Evolutionary conservation across 2,797 vertebrate genomes (phyloP).

Genomic region (Ambastaia sidthimunki): DNA sequence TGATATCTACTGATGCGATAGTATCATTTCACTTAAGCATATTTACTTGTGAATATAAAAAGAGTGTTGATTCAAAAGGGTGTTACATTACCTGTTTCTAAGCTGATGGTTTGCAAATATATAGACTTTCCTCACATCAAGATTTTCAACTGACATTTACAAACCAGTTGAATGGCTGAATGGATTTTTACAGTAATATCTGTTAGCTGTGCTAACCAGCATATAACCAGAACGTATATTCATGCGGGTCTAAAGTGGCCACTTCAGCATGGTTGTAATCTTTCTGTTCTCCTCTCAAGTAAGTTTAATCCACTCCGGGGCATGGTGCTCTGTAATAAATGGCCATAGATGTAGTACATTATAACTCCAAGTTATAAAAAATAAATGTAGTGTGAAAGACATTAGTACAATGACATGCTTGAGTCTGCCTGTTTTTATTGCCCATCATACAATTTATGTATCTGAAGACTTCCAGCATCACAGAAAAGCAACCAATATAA

Average conservation of each 20-base stretch:
- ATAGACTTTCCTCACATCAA: not conserved
- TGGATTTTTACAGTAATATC: not conserved
- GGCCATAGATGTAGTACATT: not conserved
- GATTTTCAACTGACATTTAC: not conserved
- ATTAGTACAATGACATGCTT: slow-evolving; percentile 15
- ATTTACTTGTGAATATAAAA: slow-evolving; percentile 1
- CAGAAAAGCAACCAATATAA: not conserved
- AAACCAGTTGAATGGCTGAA: not conserved
- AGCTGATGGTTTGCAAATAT: slow-evolving; percentile 7
- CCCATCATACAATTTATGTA: slow-evolving; percentile 4
- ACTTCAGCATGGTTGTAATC: not conserved
- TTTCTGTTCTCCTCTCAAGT: not conserved
- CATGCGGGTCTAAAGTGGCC: not conserved
- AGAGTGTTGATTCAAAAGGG: slow-evolving; percentile 10
- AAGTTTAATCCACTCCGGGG: not conserved
- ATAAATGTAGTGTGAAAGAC: slow-evolving; percentile 20
- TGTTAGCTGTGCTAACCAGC: not conserved
- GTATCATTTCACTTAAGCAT: not conserved
- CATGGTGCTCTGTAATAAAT: not conserved
- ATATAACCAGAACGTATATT: not conserved
- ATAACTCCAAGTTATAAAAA: slow-evolving; percentile 10
- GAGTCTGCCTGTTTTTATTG: slow-evolving; percentile 4
- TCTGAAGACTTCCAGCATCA: slow-evolving; percentile 7
- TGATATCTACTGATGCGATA: not conserved
- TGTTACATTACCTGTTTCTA: not conserved